A percentile compares a stretch with the other conserved stretches of the same genome.
phyloP scores from a whole-genome alignment of 2,888 invertebrate species.

The Thymelicus lineola region DNA sequence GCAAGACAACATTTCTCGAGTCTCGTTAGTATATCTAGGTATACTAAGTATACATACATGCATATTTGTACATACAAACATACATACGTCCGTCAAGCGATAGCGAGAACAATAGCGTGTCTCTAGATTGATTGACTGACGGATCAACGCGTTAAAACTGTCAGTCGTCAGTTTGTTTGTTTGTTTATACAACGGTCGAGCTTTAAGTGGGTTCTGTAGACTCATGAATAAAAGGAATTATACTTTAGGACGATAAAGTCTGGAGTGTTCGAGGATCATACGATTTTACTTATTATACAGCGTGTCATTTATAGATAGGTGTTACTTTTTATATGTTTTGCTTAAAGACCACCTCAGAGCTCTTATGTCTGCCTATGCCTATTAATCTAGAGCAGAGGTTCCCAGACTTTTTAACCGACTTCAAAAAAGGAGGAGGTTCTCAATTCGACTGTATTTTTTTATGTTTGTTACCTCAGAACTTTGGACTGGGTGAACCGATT shows the following conservation, averaged over 20 bases:
- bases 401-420: no score
- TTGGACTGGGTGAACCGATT: no score
- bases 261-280: not conserved
- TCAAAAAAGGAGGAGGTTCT: no score
- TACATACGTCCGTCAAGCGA: not conserved
- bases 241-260: not conserved
- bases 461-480: no score
- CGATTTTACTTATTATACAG: not conserved
- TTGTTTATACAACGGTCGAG: constrained; percentile 22
- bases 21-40: no score
- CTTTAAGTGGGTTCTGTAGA: constrained; percentile 12
- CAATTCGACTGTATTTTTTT: no score
- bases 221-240: constrained; percentile 5
- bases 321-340: no score
- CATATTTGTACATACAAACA: not conserved
- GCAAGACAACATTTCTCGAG: no score
- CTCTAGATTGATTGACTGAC: constrained; percentile 11
- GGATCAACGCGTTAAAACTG: constrained; percentile 13
- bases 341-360: no score
- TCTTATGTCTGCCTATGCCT: no score
- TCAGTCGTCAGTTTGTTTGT: constrained; percentile 28
- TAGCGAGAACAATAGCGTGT: constrained; percentile 7
- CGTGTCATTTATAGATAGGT: no score
- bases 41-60: not conserved
- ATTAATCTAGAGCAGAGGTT: no score